phyloP scores from a whole-genome alignment of 2,797 vertebrate genomes.

The Cryptoblepharus egeriae region DNA sequence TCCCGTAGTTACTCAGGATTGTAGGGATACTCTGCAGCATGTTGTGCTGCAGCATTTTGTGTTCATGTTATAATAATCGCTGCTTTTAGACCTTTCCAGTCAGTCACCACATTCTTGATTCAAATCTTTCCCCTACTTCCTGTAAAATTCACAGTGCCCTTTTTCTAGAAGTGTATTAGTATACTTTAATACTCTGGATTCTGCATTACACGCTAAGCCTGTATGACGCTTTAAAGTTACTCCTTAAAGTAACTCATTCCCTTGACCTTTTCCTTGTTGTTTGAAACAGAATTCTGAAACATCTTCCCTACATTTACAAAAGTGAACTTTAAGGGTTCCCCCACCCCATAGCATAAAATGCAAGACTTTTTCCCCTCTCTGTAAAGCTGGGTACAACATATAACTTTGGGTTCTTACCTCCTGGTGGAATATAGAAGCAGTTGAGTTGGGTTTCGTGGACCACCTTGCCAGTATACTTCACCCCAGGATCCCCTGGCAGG shows the following conservation, averaged over 20 bases:
- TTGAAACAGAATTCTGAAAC: slow-evolving; percentile 5
- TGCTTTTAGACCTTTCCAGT: not conserved
- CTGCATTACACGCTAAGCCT: not conserved
- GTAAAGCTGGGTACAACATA: not conserved
- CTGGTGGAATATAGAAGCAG: slow-evolving; percentile 85
- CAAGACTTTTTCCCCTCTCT: not conserved
- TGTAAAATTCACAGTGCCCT: not conserved
- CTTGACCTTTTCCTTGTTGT: not conserved
- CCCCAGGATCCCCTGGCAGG: slow-evolving; percentile 80
- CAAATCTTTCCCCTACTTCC: not conserved
- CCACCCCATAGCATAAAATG: not conserved
- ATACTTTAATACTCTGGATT: not conserved
- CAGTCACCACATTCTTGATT: not conserved
- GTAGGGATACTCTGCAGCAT: not conserved
- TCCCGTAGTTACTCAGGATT: too few species aligned
- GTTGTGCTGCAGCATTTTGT: not conserved
- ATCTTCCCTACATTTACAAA: not conserved
- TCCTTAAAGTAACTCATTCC: slow-evolving; percentile 15
- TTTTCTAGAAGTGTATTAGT: not conserved
- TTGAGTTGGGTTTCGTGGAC: slow-evolving; percentile 88
- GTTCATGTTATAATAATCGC: too few species aligned
- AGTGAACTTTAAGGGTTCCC: not conserved
- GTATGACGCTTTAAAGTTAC: not conserved
- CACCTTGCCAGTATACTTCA: slow-evolving; percentile 87
- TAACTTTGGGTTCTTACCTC: slow-evolving; percentile 84